Evolutionary conservation across 2,888 invertebrate genomes (phyloP), one percentile per base, ranked within the genome.

Genomic region (Synanthedon andrenaeformis): DNA sequence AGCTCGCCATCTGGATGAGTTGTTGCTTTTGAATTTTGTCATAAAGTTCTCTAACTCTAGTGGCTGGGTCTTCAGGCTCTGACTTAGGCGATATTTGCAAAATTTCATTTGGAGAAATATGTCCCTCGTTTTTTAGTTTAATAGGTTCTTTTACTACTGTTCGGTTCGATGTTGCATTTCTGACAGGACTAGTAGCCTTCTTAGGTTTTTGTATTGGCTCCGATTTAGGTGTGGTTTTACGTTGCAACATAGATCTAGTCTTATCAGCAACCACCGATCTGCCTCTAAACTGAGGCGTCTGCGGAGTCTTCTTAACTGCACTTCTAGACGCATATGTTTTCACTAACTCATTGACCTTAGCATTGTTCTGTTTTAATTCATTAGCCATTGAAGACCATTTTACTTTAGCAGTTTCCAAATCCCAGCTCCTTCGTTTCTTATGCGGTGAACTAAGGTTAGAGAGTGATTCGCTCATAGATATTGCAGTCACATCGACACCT

Each of bases 21-120:
- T 94, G 93, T 58, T 92, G 90, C 42, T 89, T 89, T 62, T 92
- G 90, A 57, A 92, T 79, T 64, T 81, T 86, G 28, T 87, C 85
- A 55, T 86, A 87, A 1, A 87, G 70, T 70, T 80, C 89, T 62
- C 72, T 65, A 2, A 87, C 79, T 51, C 72, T 70, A 1, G 70
- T 58, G 0, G 81, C 85, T 0, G 86, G 85, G 55, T 87, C 81
- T 4, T 79, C 79, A 0, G 69, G 62, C 52, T 76, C 77, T 0
- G 74, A 70, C 12, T 54, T 58, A 51, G 58, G 53, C 48, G 54
- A 51, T 11, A 17, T 10, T 10, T 14, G 17, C n/a, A n/a, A n/a
- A 13, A 14, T 11, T 13, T n/a, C 45, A 13, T n/a, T 14, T 5
- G 45, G n/a, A 28, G 8, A 28, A 28, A 10, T 8, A 10, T 10